A percentile compares a stretch with the other conserved stretches of the same genome.
phyloP scores from a whole-genome alignment of 1,140 invertebrate species.

The Colletes latitarsis region DNA sequence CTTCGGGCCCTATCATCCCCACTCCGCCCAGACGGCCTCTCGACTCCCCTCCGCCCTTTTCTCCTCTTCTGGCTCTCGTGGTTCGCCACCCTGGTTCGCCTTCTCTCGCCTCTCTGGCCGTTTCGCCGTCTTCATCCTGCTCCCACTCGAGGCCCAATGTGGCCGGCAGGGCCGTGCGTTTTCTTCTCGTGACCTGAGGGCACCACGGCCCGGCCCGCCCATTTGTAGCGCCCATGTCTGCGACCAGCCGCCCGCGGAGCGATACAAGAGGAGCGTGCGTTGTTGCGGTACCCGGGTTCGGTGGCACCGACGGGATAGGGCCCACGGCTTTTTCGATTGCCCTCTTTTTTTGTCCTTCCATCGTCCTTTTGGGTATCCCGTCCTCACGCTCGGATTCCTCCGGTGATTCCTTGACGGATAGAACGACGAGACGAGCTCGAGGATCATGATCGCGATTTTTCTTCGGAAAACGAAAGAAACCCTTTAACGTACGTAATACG shows the following conservation, averaged over 20 bases:
- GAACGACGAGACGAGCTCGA: background rate
- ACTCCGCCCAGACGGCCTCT: background rate
- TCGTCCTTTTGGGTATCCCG: conserved; percentile 5
- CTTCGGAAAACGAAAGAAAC: no score
- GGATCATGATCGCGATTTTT: background rate
- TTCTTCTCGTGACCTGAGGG: conserved; percentile 76
- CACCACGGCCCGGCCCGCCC: conserved; percentile 75
- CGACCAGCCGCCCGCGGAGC: conserved; percentile 74
- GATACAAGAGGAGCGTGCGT: conserved; percentile 61
- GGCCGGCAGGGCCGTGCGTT: conserved; percentile 70
- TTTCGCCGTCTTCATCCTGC: conserved; percentile 36
- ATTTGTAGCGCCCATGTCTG: conserved; percentile 79
- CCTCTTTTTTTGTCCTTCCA: conserved; percentile 26
- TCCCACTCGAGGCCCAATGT: conserved; percentile 50
- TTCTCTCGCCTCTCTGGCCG: conserved; percentile 41
- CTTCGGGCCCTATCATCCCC: conserved; percentile 27
- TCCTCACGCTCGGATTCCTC: background rate
- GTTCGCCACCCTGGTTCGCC: conserved; percentile 30
- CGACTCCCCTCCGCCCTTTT: background rate
- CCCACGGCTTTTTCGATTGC: conserved; percentile 35
- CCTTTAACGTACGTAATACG: no score
- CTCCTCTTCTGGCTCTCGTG: background rate
- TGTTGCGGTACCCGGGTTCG: conserved; percentile 30
- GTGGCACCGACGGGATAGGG: conserved; percentile 37
- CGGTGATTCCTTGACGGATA: background rate